Evolutionary conservation across 1,140 invertebrate species (phyloP).

Genomic region (Drosophila pruinosa): DNA sequence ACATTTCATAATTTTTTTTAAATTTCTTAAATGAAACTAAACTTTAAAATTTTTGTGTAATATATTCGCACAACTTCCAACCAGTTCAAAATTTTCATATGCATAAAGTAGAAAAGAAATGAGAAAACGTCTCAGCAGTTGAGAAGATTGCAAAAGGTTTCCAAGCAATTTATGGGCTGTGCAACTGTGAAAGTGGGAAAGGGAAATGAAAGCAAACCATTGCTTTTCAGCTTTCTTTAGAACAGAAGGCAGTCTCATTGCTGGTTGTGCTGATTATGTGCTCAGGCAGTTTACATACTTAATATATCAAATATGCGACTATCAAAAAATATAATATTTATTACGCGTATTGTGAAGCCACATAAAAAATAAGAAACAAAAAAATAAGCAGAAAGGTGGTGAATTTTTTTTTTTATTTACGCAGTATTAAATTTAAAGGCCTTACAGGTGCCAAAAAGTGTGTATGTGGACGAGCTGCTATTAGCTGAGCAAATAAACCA

Average conservation of each 20-base stretch:
- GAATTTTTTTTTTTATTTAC: conserved; percentile 47
- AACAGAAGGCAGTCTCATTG: neutral
- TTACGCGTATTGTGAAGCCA: conserved; percentile 38
- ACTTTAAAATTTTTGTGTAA: neutral
- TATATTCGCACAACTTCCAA: neutral
- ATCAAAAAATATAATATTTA: conserved; percentile 63
- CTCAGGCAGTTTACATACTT: conserved; percentile 32
- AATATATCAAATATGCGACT: conserved; percentile 60
- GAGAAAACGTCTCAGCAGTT: conserved; percentile 1
- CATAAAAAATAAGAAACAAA: conserved; percentile 34
- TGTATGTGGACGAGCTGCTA: conserved; percentile 32
- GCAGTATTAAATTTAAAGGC: conserved; percentile 42
- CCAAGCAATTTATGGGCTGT: conserved; percentile 47
- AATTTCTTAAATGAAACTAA: neutral
- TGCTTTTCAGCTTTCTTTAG: neutral
- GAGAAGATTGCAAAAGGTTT: conserved; percentile 37
- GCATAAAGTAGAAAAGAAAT: neutral
- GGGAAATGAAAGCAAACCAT: neutral
- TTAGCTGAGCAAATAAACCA: conserved; percentile 71
- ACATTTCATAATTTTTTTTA: no score
- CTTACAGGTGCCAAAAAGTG: neutral
- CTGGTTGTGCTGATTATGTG: conserved; percentile 36
- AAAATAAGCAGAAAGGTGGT: neutral
- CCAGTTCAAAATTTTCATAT: neutral
- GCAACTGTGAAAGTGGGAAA: neutral